These are phyloP conservation scores for Drosophila sp. DNA, from an alignment of 1,140 invertebrate species.

Conservation along the genomic window DNA sequence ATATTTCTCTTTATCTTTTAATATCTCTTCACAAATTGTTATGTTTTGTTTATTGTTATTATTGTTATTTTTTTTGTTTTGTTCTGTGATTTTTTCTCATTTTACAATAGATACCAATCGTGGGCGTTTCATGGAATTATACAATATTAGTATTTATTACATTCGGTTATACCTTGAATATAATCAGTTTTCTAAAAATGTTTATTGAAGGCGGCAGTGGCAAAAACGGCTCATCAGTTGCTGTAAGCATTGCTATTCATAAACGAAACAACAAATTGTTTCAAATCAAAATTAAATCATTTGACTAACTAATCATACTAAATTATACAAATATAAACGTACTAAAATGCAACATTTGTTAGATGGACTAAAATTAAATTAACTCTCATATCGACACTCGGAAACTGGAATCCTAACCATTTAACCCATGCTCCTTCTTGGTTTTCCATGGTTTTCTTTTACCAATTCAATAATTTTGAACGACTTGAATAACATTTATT, in stretches of 20 bases:
- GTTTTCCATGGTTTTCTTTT: constrained; percentile 1
- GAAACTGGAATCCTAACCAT: constrained; percentile 10
- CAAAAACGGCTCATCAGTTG: constrained; percentile 97
- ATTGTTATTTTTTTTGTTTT: constrained; percentile 50
- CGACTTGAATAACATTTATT: constrained; percentile 2
- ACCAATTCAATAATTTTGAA: background rate
- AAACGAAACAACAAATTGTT: constrained; percentile 9
- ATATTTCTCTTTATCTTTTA: constrained; percentile 4
- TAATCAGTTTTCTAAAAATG: constrained; percentile 88
- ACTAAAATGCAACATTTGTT: constrained; percentile 33
- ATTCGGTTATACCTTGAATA: constrained; percentile 88
- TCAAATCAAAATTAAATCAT: constrained; percentile 18
- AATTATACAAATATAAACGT: constrained; percentile 5
- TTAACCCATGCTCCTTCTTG: constrained; percentile 3
- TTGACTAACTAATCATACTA: background rate
- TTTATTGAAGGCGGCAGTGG: constrained; percentile 94
- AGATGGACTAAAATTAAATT: constrained; percentile 6
- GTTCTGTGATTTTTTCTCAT: constrained; percentile 71
- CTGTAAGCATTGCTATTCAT: constrained; percentile 88
- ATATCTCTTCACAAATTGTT: constrained; percentile 19
- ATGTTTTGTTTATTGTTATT: constrained; percentile 45
- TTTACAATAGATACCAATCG: constrained; percentile 86
- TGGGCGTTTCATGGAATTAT: constrained; percentile 86
- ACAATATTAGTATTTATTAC: constrained; percentile 87
- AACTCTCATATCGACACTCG: constrained; percentile 6